These are phyloP conservation scores for Mallateleia sp. DNA, from an alignment of 2,888 invertebrate species.

Conservation along the genomic window DNA sequence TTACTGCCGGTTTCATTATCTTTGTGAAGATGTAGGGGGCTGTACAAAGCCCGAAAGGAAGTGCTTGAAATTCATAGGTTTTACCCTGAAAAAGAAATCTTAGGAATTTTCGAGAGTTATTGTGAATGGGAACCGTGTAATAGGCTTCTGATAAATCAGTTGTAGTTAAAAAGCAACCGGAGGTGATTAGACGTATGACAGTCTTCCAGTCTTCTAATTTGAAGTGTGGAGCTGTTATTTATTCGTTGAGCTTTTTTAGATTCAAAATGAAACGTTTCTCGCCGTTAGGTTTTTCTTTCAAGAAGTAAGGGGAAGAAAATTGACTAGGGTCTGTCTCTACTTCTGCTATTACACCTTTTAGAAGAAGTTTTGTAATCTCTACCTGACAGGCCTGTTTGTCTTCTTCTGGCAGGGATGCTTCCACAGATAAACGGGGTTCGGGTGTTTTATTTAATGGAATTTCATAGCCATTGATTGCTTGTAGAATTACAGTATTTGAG, in stretches of 20 bases:
- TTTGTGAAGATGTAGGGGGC: constrained; percentile 54
- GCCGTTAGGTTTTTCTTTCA: constrained; percentile 27
- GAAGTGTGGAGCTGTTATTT: constrained; percentile 38
- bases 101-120: constrained; percentile 28
- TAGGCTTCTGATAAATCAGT: constrained; percentile 47
- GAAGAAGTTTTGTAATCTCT: too few relatives aligned
- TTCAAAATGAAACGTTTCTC: constrained; percentile 52
- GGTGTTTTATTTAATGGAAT: too few relatives aligned
- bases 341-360: too few relatives aligned
- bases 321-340: too few relatives aligned
- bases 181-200: constrained; percentile 11
- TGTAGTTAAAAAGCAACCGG: constrained; percentile 15
- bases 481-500: background rate
- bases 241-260: constrained; percentile 43
- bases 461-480: too few relatives aligned
- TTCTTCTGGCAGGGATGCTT: too few relatives aligned
- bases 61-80: constrained; percentile 39
- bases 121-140: constrained; percentile 21
- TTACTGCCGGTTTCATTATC: constrained; percentile 34
- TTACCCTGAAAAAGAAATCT: constrained; percentile 37
- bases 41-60: constrained; percentile 42
- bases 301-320: constrained; percentile 43
- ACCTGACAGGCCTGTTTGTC: too few relatives aligned
- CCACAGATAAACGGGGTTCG: too few relatives aligned
- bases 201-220: constrained; percentile 55